Evolutionary conservation across 2,888 invertebrate genomes (phyloP), one percentile per base, ranked within the genome.

Genomic region (Cataglyphis rosenhaueri): DNA sequence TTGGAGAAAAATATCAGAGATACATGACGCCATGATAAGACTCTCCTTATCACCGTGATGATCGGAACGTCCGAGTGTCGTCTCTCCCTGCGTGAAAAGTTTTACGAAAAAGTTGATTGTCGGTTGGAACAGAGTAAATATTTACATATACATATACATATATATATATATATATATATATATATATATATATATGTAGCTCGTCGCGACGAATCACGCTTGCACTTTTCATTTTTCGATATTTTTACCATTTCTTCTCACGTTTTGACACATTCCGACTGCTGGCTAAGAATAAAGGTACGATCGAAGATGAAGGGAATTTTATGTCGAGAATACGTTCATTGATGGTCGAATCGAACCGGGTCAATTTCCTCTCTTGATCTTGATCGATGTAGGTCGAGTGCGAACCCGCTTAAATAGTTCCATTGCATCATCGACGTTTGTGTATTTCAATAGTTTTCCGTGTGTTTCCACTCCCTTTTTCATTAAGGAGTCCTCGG

Each of bases 21-120:
- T 18, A 79, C 12, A 79, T 71, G 78, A 78, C 70, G 70, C 78
- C 57, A 78, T 70, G 78, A 79, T 59, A 79, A 79, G 70, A 70
- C 32, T 32, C 21, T 12, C 32, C 70, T 78, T 64, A 71, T 79
- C 71, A 21, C 18, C 25, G 78, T 79, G 78, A 79, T 71, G 21
- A 44, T 44, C 71, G 57, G 59, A 41, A 32, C 70, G 41, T 32
- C 21, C 52, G 68, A 41, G 52, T 68, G 75, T 65, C 21, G 18
- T 29, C 25, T n/a, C 29, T n/a, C n/a, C 35, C 18, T 18, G n/a
- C 76, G 57, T 29, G 57, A 21, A 44, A 18, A 59, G 41, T 76
- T 48, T 68, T 25, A 25, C 25, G 25, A 25, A 25, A 25, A 66
- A 35, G 6, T 29, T 29, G 57, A n/a, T n/a, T 35, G 70, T 48